Evolutionary conservation across 1,140 invertebrate genomes (phyloP).

Genomic region (Drosophila tropicalis): DNA sequence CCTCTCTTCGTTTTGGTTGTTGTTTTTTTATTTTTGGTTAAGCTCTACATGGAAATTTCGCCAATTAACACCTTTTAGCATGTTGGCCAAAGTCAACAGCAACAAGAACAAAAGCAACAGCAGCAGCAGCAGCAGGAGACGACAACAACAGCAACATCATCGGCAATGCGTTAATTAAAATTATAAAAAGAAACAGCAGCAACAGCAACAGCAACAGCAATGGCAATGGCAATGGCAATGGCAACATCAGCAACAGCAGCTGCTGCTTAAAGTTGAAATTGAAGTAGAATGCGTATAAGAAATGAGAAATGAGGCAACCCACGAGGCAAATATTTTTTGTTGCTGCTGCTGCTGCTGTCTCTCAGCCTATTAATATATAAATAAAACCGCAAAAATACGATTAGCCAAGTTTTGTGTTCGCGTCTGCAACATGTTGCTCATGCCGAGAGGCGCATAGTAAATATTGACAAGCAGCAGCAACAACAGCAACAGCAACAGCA

Average conservation of each 20-base stretch:
- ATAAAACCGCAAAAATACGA: conserved; percentile 75
- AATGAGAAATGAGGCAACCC: conserved; percentile 64
- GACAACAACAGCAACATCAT: conserved; percentile 55
- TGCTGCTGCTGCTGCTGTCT: conserved; percentile 18
- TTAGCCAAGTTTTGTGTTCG: conserved; percentile 57
- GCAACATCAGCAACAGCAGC: conserved; percentile 22
- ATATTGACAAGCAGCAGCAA: conserved; percentile 60
- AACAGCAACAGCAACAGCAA: conserved; percentile 25
- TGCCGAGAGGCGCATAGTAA: conserved; percentile 64
- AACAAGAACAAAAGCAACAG: conserved; percentile 34
- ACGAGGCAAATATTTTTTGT: conserved; percentile 22
- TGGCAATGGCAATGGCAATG: conserved; percentile 25
- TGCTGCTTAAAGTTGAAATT: conserved; percentile 27
- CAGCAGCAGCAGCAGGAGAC: conserved; percentile 36
- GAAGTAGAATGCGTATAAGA: conserved; percentile 36
- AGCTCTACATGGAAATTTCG: conserved; percentile 82
- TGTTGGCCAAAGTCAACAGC: conserved; percentile 76
- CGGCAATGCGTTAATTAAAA: conserved; percentile 76
- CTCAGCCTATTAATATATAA: conserved; percentile 75
- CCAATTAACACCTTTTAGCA: conserved; percentile 83
- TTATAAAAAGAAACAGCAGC: conserved; percentile 43
- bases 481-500: conserved; percentile 51
- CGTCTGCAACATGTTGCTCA: conserved; percentile 71
- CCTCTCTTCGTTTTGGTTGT: conserved; percentile 8
- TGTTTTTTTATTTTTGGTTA: conserved; percentile 60